Conservation (phyloP, 2,113 vertebrate species). For the Thunnus thynnus region DNA sequence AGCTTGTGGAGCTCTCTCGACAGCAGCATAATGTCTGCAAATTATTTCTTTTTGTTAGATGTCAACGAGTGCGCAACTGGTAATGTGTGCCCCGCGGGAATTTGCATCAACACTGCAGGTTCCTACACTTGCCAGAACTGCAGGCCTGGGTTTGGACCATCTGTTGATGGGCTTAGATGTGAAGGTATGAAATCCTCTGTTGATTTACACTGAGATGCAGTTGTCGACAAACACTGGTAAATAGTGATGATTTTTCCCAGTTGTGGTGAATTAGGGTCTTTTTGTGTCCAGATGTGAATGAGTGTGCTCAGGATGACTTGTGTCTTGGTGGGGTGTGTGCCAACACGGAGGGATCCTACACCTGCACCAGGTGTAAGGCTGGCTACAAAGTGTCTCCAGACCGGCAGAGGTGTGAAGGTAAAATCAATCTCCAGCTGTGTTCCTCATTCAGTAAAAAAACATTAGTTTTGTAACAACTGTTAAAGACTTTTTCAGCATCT, state of each 20-base stretch:
- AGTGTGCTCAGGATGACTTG: conserved; percentile 82
- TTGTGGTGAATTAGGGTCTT: conserved; percentile 7
- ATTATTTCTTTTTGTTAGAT: conserved; percentile 83
- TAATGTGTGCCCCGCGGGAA: conserved; percentile 83
- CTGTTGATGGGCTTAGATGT: conserved; percentile 86
- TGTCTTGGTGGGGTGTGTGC: conserved; percentile 88
- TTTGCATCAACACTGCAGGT: conserved; percentile 90
- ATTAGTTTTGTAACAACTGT: conserved; percentile 13
- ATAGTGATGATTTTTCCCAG: conserved; percentile 3
- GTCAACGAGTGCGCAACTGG: conserved; percentile 87
- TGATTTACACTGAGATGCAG: conserved; percentile 22
- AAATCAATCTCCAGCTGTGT: conserved; percentile 41
- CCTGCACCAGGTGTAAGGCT: conserved; percentile 86
- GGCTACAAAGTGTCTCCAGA: conserved; percentile 89
- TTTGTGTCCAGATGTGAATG: conserved; percentile 87
- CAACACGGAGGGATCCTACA: conserved; percentile 90
- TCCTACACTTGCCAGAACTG: conserved; percentile 89
- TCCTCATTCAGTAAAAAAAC: conserved; percentile 38
- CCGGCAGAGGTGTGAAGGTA: conserved; percentile 90
- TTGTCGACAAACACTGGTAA: background rate
- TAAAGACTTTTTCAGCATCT: conserved; percentile 27
- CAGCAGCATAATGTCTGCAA: conserved; percentile 56
- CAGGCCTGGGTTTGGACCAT: conserved; percentile 84
- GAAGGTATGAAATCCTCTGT: conserved; percentile 84
- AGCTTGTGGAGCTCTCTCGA: conserved; percentile 15